phyloP scores from a whole-genome alignment of 2,888 invertebrate genomes.

The Lamellibrachia columna region DNA sequence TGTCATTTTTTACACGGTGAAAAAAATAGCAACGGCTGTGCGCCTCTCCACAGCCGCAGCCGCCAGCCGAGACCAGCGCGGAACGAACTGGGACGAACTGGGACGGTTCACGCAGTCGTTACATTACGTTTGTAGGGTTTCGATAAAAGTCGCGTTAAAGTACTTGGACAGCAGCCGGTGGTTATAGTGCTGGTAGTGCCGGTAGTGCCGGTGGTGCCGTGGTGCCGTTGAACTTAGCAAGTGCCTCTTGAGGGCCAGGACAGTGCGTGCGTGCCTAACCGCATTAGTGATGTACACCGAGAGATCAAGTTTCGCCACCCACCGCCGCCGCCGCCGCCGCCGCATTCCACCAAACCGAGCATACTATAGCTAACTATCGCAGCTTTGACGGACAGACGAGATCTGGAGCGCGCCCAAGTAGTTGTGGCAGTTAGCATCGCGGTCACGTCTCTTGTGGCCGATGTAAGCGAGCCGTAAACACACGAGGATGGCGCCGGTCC shows the following conservation, averaged over 20 bases:
- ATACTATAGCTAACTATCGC: background rate
- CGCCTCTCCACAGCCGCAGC: background rate
- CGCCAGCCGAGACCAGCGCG: background rate
- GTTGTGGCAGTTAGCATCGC: background rate
- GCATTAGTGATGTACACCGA: background rate
- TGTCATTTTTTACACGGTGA: background rate
- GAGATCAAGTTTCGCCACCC: background rate
- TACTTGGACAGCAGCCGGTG: background rate
- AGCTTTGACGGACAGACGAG: background rate
- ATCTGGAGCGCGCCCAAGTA: background rate
- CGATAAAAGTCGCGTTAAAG: background rate
- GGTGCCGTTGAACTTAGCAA: background rate
- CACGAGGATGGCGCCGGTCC: background rate
- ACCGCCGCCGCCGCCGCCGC: background rate
- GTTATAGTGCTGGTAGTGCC: background rate
- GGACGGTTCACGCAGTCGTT: background rate
- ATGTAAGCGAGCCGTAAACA: background rate
- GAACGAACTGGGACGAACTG: background rate
- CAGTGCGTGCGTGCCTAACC: background rate
- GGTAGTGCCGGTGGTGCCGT: background rate
- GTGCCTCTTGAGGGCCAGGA: background rate
- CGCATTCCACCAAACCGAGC: constrained; percentile 14
- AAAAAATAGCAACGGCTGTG: background rate
- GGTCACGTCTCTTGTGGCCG: background rate
- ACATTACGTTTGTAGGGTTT: background rate